Base-by-base conservation (phyloP, 2,797 vertebrate genomes). In the Zenarchopterus dispar region DNA sequence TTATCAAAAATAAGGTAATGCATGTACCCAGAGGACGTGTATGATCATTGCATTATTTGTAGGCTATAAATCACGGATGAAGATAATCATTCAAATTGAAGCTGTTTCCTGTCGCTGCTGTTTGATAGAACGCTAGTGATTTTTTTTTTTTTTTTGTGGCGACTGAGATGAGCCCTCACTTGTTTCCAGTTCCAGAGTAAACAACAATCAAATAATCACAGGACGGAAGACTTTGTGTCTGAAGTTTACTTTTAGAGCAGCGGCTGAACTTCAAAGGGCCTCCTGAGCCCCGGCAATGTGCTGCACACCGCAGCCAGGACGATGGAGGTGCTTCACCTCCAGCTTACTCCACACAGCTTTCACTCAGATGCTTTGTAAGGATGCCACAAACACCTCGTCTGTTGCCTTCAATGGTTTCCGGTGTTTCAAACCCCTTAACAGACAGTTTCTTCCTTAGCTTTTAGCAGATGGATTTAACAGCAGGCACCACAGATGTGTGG, bases 131-230 rank as follows among this genome's bases (percentile, higher is more conserved):
- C 69, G 59, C 70, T 65, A 62, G 67, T 48, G 44, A 58, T 22
- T 63, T 70, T 81, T 77, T 61, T 54, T 39, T 36, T 36, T 11
- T 13, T 6, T 64, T 36, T 28, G 57, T 18, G 22, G 50, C 0
- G 39, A 72, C 77, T 67, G 63, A 63, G 80, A 89, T 85, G 86
- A 88, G 70, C 88, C 63, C 56, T 78, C 75, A 84, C 85, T 89
- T 88, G 82, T 88, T 91, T 86, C 78, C 80, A 67, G 75, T 54
- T 69, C 85, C 74, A 75, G 81, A 87, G 73, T 83, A 90, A 91
- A 90, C 90, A 93, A 85, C 75, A 84, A 86, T 79, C 83, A 81
- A 89, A 92, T 92, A 91, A 92, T 90, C 66, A 85, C 89, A 90
- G 89, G 90, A 91, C 78, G 89, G 91, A 92, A 92, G 86, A 90